Evolutionary conservation across 1,140 invertebrate genomes (phyloP).

Genomic region (Ectropis grisescens): DNA sequence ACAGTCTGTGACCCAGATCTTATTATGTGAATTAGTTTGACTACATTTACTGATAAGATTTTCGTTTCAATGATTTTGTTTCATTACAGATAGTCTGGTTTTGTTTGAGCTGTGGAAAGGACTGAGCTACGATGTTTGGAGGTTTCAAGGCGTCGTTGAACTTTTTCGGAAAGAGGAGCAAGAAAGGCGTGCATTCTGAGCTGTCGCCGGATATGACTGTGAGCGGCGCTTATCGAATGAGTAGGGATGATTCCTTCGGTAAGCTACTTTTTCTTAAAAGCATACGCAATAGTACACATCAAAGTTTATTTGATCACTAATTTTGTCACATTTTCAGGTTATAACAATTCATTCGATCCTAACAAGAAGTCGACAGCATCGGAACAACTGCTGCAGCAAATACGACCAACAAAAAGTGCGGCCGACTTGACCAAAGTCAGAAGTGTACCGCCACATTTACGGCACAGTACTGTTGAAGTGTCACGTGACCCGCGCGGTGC

Average conservation of each 20-base stretch:
- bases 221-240: conserved; percentile 42
- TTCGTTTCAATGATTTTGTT: neutral
- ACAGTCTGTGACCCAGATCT: too few species aligned
- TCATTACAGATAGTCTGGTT: neutral
- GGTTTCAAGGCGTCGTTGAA: conserved; percentile 60
- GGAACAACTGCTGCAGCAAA: conserved; percentile 19
- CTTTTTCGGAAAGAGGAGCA: conserved; percentile 22
- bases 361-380: conserved; percentile 29
- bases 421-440: conserved; percentile 18
- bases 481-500: conserved; percentile 17
- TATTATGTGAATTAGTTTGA: too few species aligned
- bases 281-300: too few species aligned
- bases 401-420: conserved; percentile 34
- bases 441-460: conserved; percentile 12
- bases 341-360: conserved; percentile 12
- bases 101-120: too few species aligned
- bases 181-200: conserved; percentile 23
- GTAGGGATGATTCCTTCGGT: conserved; percentile 40
- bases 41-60: too few species aligned
- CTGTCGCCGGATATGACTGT: conserved; percentile 17
- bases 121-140: conserved; percentile 19
- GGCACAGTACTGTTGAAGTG: conserved; percentile 20
- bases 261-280: conserved; percentile 7
- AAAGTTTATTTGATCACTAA: too few species aligned
- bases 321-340: conserved; percentile 19